Conservation (phyloP, 2,797 vertebrate species). For the Sphaeramia orbicularis region DNA sequence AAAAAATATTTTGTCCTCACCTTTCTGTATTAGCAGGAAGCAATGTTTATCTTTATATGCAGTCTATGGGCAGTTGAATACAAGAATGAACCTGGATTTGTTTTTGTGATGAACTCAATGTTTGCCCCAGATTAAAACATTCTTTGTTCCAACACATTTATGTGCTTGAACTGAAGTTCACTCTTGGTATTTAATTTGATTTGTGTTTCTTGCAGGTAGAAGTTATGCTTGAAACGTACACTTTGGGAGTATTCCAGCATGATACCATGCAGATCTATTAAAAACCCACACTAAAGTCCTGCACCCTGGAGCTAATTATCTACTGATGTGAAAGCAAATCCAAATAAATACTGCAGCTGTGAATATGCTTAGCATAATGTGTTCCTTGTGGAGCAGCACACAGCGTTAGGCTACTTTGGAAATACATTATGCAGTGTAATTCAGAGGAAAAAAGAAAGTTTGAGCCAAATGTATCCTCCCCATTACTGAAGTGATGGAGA, state of each 20-base stretch:
- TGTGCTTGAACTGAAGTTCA: background rate
- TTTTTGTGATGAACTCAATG: background rate
- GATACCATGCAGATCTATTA: background rate
- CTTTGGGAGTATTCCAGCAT: conserved; percentile 7
- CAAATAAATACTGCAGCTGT: conserved; percentile 39
- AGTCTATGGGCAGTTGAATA: no score
- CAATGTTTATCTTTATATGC: no score
- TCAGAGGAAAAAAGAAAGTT: conserved; percentile 10
- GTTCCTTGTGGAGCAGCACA: conserved; percentile 10
- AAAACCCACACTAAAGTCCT: conserved; percentile 12
- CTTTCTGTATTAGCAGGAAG: no score
- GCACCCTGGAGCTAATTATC: conserved; percentile 28
- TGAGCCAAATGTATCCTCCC: conserved; percentile 15
- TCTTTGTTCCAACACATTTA: background rate
- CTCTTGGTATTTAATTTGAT: conserved; percentile 10
- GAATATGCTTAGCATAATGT: background rate
- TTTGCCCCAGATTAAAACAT: background rate
- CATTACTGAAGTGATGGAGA: conserved; percentile 32
- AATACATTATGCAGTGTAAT: conserved; percentile 12
- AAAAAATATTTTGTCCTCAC: no score
- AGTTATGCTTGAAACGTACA: no score
- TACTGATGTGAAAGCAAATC: conserved; percentile 32
- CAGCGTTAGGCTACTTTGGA: conserved; percentile 17
- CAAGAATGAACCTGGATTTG: no score
- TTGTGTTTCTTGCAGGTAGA: conserved; percentile 5